Evolutionary conservation across 2,113 vertebrate species (phyloP).

Genomic region (Ailurus styani): DNA sequence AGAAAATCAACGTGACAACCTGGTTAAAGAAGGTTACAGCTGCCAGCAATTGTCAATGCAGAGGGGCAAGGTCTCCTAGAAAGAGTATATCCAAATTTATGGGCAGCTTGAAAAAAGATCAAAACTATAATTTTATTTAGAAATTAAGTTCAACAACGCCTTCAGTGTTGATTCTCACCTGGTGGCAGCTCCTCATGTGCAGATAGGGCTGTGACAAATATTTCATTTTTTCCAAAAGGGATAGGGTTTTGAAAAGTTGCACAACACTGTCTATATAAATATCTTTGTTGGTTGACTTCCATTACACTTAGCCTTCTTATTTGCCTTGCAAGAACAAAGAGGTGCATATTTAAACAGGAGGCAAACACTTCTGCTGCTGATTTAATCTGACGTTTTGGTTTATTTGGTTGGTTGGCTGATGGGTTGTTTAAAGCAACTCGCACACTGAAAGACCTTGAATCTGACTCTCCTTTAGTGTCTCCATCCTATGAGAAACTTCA

Average conservation of each 20-base stretch:
- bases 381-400: slow-evolving; percentile 44
- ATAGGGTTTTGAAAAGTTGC: background rate
- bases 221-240: background rate
- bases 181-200: background rate
- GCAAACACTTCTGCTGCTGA: background rate
- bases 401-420: background rate
- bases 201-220: background rate
- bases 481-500: background rate
- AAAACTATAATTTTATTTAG: slow-evolving; percentile 29
- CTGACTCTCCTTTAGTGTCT: background rate
- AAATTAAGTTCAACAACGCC: background rate
- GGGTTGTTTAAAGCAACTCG: slow-evolving; percentile 19
- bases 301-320: background rate
- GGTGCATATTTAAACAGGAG: background rate
- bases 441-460: slow-evolving; percentile 24
- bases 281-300: background rate
- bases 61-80: background rate
- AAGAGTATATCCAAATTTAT: background rate
- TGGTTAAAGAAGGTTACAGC: background rate
- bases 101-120: background rate
- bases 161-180: background rate
- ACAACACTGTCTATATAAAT: background rate
- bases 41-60: background rate
- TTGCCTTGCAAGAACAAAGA: background rate
- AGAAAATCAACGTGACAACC: background rate